Conservation (phyloP, 2,113 vertebrate species). For the Myrmophylax atrothorax region DNA sequence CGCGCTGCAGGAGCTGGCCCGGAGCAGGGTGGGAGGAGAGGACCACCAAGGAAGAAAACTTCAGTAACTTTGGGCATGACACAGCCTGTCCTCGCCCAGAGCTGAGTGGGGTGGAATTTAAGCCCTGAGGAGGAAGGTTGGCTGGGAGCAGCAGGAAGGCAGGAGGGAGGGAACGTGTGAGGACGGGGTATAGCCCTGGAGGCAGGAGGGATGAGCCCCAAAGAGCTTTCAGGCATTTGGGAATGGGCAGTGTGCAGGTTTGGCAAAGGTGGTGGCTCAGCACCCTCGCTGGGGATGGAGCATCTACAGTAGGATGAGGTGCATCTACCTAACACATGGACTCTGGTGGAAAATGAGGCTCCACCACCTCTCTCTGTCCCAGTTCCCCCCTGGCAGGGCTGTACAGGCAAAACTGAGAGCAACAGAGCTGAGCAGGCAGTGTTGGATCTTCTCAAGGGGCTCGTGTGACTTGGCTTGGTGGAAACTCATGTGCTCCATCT, state of each 20-base stretch:
- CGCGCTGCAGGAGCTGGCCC: background rate
- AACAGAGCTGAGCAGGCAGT: background rate
- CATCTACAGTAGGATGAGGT: rapidly evolving
- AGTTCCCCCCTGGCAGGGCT: rapidly evolving
- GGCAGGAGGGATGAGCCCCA: background rate
- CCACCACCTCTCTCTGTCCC: background rate
- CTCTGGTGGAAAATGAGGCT: background rate
- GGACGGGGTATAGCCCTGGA: rapidly evolving
- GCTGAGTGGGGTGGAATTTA: background rate
- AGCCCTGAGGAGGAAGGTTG: background rate
- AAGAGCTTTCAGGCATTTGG: background rate
- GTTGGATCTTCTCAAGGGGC: background rate
- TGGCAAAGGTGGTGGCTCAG: rapidly evolving
- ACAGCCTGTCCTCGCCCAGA: rapidly evolving
- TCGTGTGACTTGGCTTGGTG: background rate
- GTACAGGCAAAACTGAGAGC: background rate
- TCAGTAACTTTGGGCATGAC: background rate
- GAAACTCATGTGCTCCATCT: slow-evolving; percentile 36
- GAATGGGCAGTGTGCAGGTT: background rate
- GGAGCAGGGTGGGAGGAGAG: background rate
- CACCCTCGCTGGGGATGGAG: background rate
- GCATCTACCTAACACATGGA: background rate
- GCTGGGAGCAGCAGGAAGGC: background rate
- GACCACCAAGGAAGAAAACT: background rate
- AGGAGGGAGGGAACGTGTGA: background rate